Evolutionary conservation across 2,113 vertebrate genomes (phyloP), one percentile per base, ranked within the genome.

Genomic region (Aepyceros melampus): DNA sequence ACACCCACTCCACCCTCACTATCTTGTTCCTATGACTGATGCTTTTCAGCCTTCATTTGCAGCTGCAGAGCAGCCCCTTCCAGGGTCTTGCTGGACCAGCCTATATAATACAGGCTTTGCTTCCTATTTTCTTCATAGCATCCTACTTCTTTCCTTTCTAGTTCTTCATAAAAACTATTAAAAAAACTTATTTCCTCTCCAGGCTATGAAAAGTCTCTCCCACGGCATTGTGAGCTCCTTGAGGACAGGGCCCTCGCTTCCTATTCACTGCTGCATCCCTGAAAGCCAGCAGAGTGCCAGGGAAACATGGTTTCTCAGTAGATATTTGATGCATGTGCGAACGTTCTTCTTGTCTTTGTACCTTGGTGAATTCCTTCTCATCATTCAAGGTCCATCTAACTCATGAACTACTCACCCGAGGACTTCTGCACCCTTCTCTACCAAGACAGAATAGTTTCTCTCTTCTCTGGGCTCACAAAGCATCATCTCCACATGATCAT

Each of bases 301-400:
- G 6, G 17, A 76, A 17, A 51, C 23, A 8, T 0, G n/a, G 13
- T 17, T 40, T 9, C 79, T 31, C 27, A 8, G 7, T 1, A 47
- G 45, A 21, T 33, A 45, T 14, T 7, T 29, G 71, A 23, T 33
- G 83, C 53, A 25, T 12, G 55, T 23, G 5, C 9, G 1, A 36
- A 2, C 83, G n/a, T n/a, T 94, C 91, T 78, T 62, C 64, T 43
- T 85, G n/a, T 4, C 51, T 27, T 84, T 7, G 15, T 33, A 62
- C 12, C 23, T 14, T 55, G 31, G 45, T 86, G 78, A 23, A 23
- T 89, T 89, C 49, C 62, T 43, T n/a, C 74, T 87, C 47, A 53
- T 25, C 19, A 27, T 87, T 82, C 58, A 60, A 56, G 51, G 43
- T 49, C 60, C 49, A 49, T 14, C 7, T 10, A 19, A 17, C 23